Conservation (phyloP, 2,797 vertebrate species). For the Lacerta viridis region DNA sequence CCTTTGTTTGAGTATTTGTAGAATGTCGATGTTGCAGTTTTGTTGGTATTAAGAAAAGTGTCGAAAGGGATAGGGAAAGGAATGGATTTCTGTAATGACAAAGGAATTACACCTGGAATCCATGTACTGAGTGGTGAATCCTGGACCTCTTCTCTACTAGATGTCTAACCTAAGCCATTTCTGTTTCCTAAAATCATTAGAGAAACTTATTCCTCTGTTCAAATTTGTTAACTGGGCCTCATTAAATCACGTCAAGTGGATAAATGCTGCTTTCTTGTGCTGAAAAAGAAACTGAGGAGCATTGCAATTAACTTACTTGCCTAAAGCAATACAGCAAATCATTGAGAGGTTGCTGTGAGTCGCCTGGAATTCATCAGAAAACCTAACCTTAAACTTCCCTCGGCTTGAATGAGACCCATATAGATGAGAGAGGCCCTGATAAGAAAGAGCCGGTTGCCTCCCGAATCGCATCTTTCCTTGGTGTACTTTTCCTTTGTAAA, state of each 20-base stretch:
- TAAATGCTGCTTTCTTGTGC: constrained; percentile 11
- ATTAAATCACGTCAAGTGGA: neutral
- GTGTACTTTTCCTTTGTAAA: constrained; percentile 16
- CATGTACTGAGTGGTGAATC: constrained; percentile 12
- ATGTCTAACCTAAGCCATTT: neutral
- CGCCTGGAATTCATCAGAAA: neutral
- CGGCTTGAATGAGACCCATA: neutral
- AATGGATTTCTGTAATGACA: neutral
- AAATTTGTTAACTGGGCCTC: constrained; percentile 21
- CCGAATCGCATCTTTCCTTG: neutral
- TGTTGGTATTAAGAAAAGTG: neutral
- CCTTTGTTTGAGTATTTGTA: neutral
- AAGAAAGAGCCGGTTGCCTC: neutral
- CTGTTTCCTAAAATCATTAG: constrained; percentile 23
- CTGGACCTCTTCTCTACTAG: neutral
- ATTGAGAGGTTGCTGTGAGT: constrained; percentile 33
- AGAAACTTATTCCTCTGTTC: constrained; percentile 8
- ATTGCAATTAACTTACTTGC: constrained; percentile 26
- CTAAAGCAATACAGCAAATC: neutral
- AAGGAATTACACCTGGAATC: neutral
- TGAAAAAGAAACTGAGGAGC: constrained; percentile 29
- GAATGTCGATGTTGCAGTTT: neutral
- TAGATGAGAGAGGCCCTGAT: constrained; percentile 6
- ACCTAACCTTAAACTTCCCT: constrained; percentile 14
- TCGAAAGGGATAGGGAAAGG: neutral